phyloP scores from a whole-genome alignment of 2,797 vertebrate species.

The Xiphophorus birchmanni region DNA sequence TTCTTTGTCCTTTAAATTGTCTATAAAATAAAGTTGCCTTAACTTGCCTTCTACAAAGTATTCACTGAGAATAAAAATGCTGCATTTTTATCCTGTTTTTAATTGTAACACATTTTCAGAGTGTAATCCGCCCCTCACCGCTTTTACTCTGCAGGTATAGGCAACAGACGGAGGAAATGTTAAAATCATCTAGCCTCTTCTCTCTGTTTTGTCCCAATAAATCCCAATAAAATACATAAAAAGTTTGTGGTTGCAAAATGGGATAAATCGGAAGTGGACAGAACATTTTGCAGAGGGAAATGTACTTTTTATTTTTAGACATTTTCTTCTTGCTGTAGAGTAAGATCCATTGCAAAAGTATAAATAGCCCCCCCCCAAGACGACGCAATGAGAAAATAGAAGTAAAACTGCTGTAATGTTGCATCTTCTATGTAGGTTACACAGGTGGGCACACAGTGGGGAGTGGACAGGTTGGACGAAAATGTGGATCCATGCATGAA shows the following conservation, averaged over 20 bases:
- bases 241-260: background rate
- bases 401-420: slow-evolving; percentile 38
- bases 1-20: too few species aligned
- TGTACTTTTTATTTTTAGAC: background rate
- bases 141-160: background rate
- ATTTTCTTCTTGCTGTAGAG: background rate
- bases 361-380: slow-evolving; percentile 5
- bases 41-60: background rate
- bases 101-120: background rate
- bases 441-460: slow-evolving; percentile 70
- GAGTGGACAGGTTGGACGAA: slow-evolving; percentile 56
- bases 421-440: slow-evolving; percentile 58
- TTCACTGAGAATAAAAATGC: background rate
- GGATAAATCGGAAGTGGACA: too few species aligned
- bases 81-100: background rate
- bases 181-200: background rate
- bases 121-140: background rate
- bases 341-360: background rate
- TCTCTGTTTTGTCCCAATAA: background rate
- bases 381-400: slow-evolving; percentile 17
- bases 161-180: background rate
- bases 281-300: background rate
- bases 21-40: too few species aligned
- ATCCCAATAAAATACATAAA: background rate
- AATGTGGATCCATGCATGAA: slow-evolving; percentile 45